Evolutionary conservation across 1,140 invertebrate genomes (phyloP).

Genomic region (Camponotus pennsylvanicus): DNA sequence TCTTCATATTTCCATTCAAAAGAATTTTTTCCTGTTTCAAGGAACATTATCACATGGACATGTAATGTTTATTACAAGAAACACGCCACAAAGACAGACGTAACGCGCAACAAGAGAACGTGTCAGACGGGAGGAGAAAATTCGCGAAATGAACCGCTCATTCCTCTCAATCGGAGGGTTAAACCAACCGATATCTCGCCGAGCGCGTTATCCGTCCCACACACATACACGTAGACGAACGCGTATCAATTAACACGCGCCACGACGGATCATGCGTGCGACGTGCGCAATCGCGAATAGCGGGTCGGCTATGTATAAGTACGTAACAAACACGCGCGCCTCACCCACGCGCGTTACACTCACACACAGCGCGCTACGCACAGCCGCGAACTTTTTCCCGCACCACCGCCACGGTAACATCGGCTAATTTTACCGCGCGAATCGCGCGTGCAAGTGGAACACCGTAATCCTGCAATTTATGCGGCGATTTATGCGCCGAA

Average conservation of each 20-base stretch:
- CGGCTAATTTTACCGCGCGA: slow-evolving; percentile 56
- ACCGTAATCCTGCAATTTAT: slow-evolving; percentile 46
- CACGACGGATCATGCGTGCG: slow-evolving; percentile 41
- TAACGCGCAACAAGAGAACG: neutral
- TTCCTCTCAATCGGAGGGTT: slow-evolving; percentile 28
- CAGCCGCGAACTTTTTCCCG: slow-evolving; percentile 54
- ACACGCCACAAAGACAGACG: neutral
- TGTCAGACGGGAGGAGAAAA: slow-evolving; percentile 35
- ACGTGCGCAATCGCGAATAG: slow-evolving; percentile 59
- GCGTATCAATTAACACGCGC: slow-evolving; percentile 72
- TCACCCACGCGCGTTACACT: slow-evolving; percentile 10
- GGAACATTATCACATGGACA: no score
- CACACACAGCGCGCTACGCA: slow-evolving; percentile 1
- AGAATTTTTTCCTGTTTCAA: neutral
- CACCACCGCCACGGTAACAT: slow-evolving; percentile 30
- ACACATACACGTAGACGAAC: slow-evolving; percentile 16
- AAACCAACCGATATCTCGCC: slow-evolving; percentile 35
- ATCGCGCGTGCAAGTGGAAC: slow-evolving; percentile 51
- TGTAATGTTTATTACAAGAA: neutral
- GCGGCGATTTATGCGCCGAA: slow-evolving; percentile 23
- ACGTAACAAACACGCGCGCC: slow-evolving; percentile 4
- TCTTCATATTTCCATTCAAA: neutral
- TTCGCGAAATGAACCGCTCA: slow-evolving; percentile 2
- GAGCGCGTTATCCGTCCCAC: slow-evolving; percentile 58
- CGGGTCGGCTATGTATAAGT: neutral